Base-by-base conservation (phyloP, 2,888 invertebrate species). In the Lagria hirta region DNA sequence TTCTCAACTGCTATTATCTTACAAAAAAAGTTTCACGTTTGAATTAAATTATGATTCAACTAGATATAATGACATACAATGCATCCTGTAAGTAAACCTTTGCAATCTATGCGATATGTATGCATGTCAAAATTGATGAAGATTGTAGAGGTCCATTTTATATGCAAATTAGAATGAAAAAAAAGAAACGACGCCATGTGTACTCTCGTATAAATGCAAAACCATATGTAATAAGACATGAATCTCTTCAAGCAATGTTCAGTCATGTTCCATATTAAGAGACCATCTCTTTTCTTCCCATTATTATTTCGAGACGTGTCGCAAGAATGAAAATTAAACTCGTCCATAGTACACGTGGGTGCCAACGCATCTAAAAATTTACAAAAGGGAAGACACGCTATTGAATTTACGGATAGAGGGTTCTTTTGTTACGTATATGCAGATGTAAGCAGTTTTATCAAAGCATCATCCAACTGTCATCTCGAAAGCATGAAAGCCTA, bases 201-300 rank as follows among this genome's bases (percentile, higher is more conserved):
- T 11, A 27, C n/a, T 36, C 27, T 37, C 15, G 27, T 12, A 35
- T 44, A 48, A 54, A 52, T 51, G 52, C 50, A 47, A 52, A 54
- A 54, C 52, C 54, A 51, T 50, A 50, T 49, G 55, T 42, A 45
- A 22, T 27, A 42, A 47, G 23, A 49, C 50, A 48, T 52, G 45
- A 52, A 24, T n/a, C 29, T 38, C 44, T 43, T 44, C 32, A 38
- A 38, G 33, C 40, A 40, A 51, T 51, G 47, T 42, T 35, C 29
- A 27, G 42, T 32, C 47, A 47, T 47, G 47, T 23, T 17, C 40
- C 15, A 17, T 26, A 33, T 14, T 14, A 33, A 33, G n/a, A n/a
- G n/a, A n/a, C n/a, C 14, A 15, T 22, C 17, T 27, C 27, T 27
- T 36, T 36, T 18, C 20, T 11, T 28, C 37, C 28, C 6, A 8